These are phyloP conservation scores for Hirtodrosophila confusa DNA, from an alignment of 2,888 invertebrate species.

Conservation along the genomic window DNA sequence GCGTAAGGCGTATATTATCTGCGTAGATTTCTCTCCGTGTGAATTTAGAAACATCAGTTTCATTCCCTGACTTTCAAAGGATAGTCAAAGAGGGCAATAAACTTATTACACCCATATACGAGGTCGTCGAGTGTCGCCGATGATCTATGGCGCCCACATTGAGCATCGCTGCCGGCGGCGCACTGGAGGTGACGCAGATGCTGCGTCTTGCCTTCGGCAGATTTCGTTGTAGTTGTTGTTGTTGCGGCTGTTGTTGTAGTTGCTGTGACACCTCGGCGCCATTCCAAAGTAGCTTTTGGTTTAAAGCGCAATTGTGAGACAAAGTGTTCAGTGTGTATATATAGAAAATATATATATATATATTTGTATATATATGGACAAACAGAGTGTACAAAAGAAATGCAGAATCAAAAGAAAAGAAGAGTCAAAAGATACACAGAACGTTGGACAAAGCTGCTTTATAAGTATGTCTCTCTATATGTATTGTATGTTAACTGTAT, in stretches of 20 bases:
- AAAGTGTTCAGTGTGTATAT: conserved; percentile 35
- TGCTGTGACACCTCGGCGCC: conserved; percentile 75
- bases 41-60: conserved; percentile 16
- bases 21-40: too few species aligned
- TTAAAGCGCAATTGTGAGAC: conserved; percentile 46
- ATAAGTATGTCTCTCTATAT: conserved; percentile 30
- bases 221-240: conserved; percentile 55
- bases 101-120: conserved; percentile 84
- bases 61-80: conserved; percentile 30
- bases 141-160: conserved; percentile 66
- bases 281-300: conserved; percentile 82
- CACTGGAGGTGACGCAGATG: conserved; percentile 82
- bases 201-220: conserved; percentile 72
- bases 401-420: conserved; percentile 20
- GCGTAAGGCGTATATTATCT: too few species aligned
- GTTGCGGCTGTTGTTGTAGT: conserved; percentile 45
- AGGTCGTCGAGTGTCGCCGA: conserved; percentile 83
- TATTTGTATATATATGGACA: background rate
- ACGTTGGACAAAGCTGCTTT: conserved; percentile 30
- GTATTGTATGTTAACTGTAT: conserved; percentile 16
- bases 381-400: background rate
- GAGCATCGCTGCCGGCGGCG: conserved; percentile 74
- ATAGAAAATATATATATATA: conserved; percentile 13
- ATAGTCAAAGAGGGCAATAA: conserved; percentile 35
- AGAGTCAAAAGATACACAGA: conserved; percentile 33